Percentiles rank a stretch among this genome's conserved stretches.
These are phyloP conservation scores for Nycteola revayana DNA, from an alignment of 2,888 invertebrate species.

Conservation along the genomic window DNA sequence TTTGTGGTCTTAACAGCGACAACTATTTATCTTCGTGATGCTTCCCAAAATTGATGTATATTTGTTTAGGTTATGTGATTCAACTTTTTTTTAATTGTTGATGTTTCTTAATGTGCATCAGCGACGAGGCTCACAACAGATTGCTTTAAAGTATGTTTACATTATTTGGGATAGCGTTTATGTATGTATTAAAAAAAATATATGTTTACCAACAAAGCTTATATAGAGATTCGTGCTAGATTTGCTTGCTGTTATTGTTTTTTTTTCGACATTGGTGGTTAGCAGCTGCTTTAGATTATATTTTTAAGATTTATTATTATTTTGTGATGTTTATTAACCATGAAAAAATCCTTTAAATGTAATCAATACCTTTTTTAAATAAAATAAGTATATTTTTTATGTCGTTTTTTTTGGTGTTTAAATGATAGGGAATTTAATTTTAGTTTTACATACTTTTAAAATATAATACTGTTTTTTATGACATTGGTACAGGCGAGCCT, in stretches of 20 bases:
- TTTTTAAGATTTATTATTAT: conserved; percentile 30
- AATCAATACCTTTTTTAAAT: conserved; percentile 56
- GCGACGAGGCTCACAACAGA: conserved; percentile 25
- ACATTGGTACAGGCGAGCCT: no score
- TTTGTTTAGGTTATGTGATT: conserved; percentile 5
- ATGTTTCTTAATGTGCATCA: conserved; percentile 16
- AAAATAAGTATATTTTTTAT: conserved; percentile 55
- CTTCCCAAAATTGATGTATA: conserved; percentile 21
- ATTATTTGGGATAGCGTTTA: conserved; percentile 18
- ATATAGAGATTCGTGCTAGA: conserved; percentile 9
- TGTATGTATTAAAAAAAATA: conserved; percentile 9
- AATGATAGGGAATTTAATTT: no score
- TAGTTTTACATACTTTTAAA: no score
- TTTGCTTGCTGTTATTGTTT: conserved; percentile 12
- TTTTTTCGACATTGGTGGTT: conserved; percentile 15
- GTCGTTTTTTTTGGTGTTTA: no score
- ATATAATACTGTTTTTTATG: no score
- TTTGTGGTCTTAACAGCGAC: conserved; percentile 20
- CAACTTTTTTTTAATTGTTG: conserved; percentile 8
- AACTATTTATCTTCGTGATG: conserved; percentile 16
- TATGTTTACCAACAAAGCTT: conserved; percentile 2
- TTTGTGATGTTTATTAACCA: conserved; percentile 62
- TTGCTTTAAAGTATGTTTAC: conserved; percentile 24
- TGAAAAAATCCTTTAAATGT: conserved; percentile 55
- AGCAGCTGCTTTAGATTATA: conserved; percentile 30